Evolutionary conservation across 37 sponge, comb jelly and placozoan genomes (phyloP).

Genomic region (Ianthella basta): DNA sequence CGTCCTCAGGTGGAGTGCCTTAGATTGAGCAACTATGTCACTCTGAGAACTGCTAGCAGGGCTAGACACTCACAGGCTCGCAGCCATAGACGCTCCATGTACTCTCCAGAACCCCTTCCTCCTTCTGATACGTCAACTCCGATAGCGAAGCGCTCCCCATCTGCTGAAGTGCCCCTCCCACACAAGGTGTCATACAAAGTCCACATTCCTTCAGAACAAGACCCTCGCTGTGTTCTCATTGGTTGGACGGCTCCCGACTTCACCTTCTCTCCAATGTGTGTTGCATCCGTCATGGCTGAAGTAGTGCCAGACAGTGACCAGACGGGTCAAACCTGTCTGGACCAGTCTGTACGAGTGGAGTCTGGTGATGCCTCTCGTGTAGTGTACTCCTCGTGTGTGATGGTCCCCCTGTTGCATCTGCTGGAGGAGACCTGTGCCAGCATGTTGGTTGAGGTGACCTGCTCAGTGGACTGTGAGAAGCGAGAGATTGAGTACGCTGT

Average conservation of each 20-base stretch:
- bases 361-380: neutral
- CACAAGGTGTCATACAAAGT: constrained; percentile 49
- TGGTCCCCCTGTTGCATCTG: constrained; percentile 45
- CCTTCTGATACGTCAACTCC: constrained; percentile 5
- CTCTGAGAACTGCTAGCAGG: neutral
- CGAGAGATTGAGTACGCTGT: constrained; percentile 9
- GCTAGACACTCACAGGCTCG: neutral
- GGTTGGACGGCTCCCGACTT: constrained; percentile 77
- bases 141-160: neutral
- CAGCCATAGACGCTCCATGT: too few relatives aligned
- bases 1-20: constrained; percentile 48
- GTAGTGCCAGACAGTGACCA: neutral
- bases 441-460: constrained; percentile 12
- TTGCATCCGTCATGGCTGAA: neutral
- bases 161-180: too few relatives aligned
- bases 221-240: constrained; percentile 43
- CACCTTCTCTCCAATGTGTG: constrained; percentile 11
- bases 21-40: constrained; percentile 57
- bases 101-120: constrained; percentile 22
- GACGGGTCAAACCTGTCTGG: neutral
- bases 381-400: constrained; percentile 35
- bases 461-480: neutral
- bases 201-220: constrained; percentile 55
- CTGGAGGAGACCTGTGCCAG: neutral
- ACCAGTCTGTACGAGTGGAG: constrained; percentile 31